Evolutionary conservation across 1,140 invertebrate species (phyloP).

Genomic region (Mizuhopecten yessoensis): DNA sequence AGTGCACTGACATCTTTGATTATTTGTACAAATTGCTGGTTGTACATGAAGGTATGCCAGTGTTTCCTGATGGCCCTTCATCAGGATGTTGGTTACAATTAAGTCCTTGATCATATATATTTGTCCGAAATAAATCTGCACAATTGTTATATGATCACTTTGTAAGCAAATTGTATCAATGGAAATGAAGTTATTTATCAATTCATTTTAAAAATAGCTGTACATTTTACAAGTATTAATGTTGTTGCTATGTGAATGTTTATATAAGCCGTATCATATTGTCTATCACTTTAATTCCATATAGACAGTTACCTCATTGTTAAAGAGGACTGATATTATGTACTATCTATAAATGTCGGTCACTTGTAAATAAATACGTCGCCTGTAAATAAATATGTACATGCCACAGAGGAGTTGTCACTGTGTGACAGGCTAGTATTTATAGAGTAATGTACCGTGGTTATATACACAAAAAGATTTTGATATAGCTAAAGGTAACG

Average conservation of each 20-base stretch:
- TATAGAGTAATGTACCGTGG: not conserved
- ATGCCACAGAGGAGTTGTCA: not conserved
- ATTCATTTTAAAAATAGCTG: no score
- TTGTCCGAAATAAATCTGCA: not conserved
- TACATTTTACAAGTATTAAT: no score
- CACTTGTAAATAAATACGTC: not conserved
- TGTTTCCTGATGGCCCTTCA: not conserved
- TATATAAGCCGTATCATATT: no score
- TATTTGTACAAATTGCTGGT: constrained; percentile 17
- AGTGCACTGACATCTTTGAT: not conserved
- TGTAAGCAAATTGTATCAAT: no score
- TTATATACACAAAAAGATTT: constrained; percentile 24
- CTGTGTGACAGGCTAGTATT: not conserved
- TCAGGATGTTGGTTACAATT: not conserved
- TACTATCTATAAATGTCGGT: not conserved
- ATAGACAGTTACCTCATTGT: no score
- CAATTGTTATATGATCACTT: no score
- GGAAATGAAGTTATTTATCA: no score
- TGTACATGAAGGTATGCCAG: not conserved
- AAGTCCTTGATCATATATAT: not conserved
- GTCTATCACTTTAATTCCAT: no score
- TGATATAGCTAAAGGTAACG: not conserved
- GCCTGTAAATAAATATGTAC: no score
- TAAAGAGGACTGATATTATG: not conserved
- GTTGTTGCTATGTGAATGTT: no score